phyloP scores from a whole-genome alignment of 2,113 vertebrate genomes.

The Chelonoidis abingdonii region DNA sequence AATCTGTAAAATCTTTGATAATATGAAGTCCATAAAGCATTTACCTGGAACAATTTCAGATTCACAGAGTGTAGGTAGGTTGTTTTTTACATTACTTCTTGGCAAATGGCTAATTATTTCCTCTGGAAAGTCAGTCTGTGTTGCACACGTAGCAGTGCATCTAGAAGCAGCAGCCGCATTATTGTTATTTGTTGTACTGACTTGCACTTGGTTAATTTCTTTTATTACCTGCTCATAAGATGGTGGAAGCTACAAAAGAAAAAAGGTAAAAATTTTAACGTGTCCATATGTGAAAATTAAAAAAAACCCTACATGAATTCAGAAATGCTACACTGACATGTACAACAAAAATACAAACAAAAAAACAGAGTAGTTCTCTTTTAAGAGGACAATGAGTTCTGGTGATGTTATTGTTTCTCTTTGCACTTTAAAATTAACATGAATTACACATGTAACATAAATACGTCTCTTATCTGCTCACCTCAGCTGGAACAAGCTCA shows the following conservation, averaged over 20 bases:
- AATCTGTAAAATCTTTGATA: neutral
- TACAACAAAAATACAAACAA: neutral
- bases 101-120: slow-evolving; percentile 74
- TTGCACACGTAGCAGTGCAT: slow-evolving; percentile 85
- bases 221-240: slow-evolving; percentile 96
- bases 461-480: slow-evolving; percentile 44
- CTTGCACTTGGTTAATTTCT: slow-evolving; percentile 90
- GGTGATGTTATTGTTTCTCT: neutral
- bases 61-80: slow-evolving; percentile 65
- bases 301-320: neutral
- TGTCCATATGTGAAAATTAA: neutral
- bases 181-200: slow-evolving; percentile 83
- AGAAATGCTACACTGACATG: neutral
- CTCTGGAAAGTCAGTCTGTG: slow-evolving; percentile 89
- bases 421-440: neutral
- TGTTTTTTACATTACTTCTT: slow-evolving; percentile 72
- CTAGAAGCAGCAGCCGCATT: slow-evolving; percentile 83
- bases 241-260: slow-evolving; percentile 87
- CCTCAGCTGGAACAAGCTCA: slow-evolving; percentile 83
- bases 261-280: slow-evolving; percentile 10
- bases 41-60: slow-evolving; percentile 62
- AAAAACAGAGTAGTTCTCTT: neutral
- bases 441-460: neutral
- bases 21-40: neutral
- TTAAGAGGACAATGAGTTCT: neutral